Evolutionary conservation across 30 jellyfish, hydroid and myxozoan genomes (phyloP), one percentile per base, ranked within the genome.

Genomic region (Catostylus mosaicus): DNA sequence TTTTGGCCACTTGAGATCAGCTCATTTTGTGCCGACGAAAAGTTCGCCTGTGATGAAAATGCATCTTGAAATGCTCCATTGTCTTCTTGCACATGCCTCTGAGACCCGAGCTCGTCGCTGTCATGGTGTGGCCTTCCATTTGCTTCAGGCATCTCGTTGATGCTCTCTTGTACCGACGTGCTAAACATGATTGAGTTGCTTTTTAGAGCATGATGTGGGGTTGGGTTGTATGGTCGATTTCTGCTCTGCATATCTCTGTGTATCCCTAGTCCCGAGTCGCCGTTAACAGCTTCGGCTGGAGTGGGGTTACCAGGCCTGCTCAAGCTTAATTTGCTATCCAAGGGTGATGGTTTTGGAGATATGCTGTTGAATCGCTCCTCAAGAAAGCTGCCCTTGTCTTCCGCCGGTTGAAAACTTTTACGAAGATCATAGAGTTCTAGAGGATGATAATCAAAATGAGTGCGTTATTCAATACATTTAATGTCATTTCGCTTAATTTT

Each of bases 231-330:
- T 23, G 88, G 88, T 40, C 88, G 67, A n/a, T 36, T 62, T 22
- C 69, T 19, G 66, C 54, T 62, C 0, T 59, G 78, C 1, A 34
- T 22, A 14, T 62, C 88, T 6, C 69, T 24, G 40, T 77, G 88
- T 4, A 38, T 62, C 0, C 78, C 78, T 35, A 62, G 69, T 1
- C 78, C 78, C 12, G 78, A 62, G 60, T 60, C 88, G n/a, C 78
- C 88, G 36, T 60, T 77, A 1, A 45, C 67, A 1, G 88, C 88
- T 24, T 59, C 88, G 5, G 88, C 88, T 11, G 88, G 88, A 12
- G 88, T 77, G 6, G 88, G 88, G 46, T 77, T 77, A 31, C 78
- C 88, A 3, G 88, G 88, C 78, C 88, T 60, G 29, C 36, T 56
- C 38, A 40, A 30, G 18, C 69, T 59, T 3, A 22, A 30, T 43